Evolutionary conservation across 2,888 invertebrate genomes (phyloP).

Genomic region (Lepidocyrtinus sp.): DNA sequence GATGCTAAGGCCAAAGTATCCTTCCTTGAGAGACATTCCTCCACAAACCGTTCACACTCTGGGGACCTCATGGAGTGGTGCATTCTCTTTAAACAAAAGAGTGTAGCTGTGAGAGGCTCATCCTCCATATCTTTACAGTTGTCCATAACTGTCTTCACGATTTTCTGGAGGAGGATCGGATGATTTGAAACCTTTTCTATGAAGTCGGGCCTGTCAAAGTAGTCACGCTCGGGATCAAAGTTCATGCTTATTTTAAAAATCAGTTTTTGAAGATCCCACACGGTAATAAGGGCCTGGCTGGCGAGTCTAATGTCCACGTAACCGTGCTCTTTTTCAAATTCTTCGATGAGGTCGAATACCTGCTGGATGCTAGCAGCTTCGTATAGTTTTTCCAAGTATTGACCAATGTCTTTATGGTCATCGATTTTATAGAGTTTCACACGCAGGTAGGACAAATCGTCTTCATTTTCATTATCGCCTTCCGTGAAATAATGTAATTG

Average conservation of each 20-base stretch:
- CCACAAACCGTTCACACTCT: slow-evolving; percentile 56
- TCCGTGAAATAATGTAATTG: too few relatives aligned
- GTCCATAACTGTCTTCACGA: slow-evolving; percentile 48
- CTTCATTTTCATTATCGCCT: slow-evolving; percentile 37
- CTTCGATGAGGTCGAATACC: slow-evolving; percentile 55
- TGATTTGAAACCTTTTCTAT: slow-evolving; percentile 48
- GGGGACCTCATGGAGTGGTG: slow-evolving; percentile 31
- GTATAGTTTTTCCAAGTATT: slow-evolving; percentile 36
- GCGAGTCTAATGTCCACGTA: slow-evolving; percentile 35
- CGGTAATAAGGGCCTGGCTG: slow-evolving; percentile 63
- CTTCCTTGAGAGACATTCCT: slow-evolving; percentile 58
- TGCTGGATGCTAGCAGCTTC: slow-evolving; percentile 58
- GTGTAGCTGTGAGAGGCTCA: slow-evolving; percentile 55
- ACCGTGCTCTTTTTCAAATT: not conserved
- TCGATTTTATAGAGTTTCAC: slow-evolving; percentile 46
- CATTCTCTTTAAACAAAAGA: slow-evolving; percentile 59
- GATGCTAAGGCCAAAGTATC: slow-evolving; percentile 54
- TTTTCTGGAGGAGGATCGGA: slow-evolving; percentile 51
- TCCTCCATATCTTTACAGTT: slow-evolving; percentile 59
- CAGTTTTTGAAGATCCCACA: slow-evolving; percentile 67
- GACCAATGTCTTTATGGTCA: slow-evolving; percentile 3
- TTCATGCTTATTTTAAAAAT: slow-evolving; percentile 52
- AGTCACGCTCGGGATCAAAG: slow-evolving; percentile 58
- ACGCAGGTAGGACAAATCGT: slow-evolving; percentile 48
- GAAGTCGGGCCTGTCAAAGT: slow-evolving; percentile 41